Evolutionary conservation across 2,888 invertebrate species (phyloP).

Genomic region (Zelleria hepariella): DNA sequence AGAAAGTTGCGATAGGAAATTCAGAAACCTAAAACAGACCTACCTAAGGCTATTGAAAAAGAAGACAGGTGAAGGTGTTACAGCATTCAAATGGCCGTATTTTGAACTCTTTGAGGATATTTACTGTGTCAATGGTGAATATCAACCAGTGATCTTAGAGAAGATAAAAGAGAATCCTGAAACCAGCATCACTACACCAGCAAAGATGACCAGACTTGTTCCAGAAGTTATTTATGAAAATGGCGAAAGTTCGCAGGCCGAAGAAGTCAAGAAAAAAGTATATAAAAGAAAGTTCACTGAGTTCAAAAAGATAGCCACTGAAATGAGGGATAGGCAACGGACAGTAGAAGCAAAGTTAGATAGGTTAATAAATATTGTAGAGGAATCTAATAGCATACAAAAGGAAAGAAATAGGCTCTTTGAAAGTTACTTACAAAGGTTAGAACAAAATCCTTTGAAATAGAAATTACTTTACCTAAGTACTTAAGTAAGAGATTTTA

Average conservation of each 20-base stretch:
- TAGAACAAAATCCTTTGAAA: background rate
- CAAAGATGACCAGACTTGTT: background rate
- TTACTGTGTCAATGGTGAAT: slow-evolving; percentile 50
- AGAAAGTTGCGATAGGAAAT: slow-evolving; percentile 59
- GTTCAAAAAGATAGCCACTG: slow-evolving; percentile 49
- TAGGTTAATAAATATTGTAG: slow-evolving; percentile 56
- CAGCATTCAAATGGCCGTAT: slow-evolving; percentile 56
- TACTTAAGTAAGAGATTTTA: background rate
- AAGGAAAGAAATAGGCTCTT: slow-evolving; percentile 54
- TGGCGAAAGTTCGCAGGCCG: slow-evolving; percentile 29
- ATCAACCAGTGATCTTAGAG: slow-evolving; percentile 52
- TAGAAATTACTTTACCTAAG: background rate
- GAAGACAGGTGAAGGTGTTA: slow-evolving; percentile 36
- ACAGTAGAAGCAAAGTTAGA: slow-evolving; percentile 60
- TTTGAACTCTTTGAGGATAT: slow-evolving; percentile 59
- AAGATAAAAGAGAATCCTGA: slow-evolving; percentile 36
- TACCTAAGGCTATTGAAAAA: slow-evolving; percentile 55
- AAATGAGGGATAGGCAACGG: slow-evolving; percentile 55
- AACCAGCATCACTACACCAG: background rate
- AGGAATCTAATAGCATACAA: slow-evolving; percentile 62
- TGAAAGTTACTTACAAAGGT: slow-evolving; percentile 39
- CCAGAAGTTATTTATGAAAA: slow-evolving; percentile 1
- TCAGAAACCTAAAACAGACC: slow-evolving; percentile 59
- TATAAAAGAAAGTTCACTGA: slow-evolving; percentile 44
- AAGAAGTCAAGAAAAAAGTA: slow-evolving; percentile 39